phyloP scores from a whole-genome alignment of 1,140 invertebrate genomes.

The Drosophila paulistorum region DNA sequence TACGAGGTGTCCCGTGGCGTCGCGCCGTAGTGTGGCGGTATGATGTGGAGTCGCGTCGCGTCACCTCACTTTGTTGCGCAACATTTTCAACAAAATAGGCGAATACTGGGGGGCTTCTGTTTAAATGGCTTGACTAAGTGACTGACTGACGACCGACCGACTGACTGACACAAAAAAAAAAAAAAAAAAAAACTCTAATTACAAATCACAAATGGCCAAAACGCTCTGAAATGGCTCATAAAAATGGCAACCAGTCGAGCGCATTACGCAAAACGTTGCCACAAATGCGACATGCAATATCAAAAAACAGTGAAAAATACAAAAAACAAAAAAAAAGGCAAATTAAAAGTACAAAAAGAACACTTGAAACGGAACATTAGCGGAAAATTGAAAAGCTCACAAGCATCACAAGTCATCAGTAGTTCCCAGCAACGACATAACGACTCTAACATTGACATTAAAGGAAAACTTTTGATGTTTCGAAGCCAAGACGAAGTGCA shows the following conservation, averaged over 20 bases:
- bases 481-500: background rate
- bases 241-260: constrained; percentile 69
- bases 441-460: background rate
- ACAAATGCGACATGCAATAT: constrained; percentile 55
- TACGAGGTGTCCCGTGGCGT: constrained; percentile 73
- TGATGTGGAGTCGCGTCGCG: constrained; percentile 36
- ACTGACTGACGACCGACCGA: constrained; percentile 35
- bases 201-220: constrained; percentile 79
- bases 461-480: background rate
- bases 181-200: constrained; percentile 62
- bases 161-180: constrained; percentile 18
- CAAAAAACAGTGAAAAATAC: constrained; percentile 21
- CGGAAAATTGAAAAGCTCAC: constrained; percentile 69
- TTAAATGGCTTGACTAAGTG: constrained; percentile 31
- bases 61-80: constrained; percentile 61
- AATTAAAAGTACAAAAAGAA: background rate
- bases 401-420: constrained; percentile 37
- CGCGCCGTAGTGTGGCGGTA: constrained; percentile 54
- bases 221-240: constrained; percentile 68
- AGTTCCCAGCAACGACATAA: constrained; percentile 21
- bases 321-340: background rate
- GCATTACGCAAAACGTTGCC: constrained; percentile 74
- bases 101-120: constrained; percentile 17
- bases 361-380: constrained; percentile 37
- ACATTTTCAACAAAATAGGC: constrained; percentile 41